Base-by-base conservation (phyloP, 2,888 invertebrate genomes). In the Lithosia quadra region DNA sequence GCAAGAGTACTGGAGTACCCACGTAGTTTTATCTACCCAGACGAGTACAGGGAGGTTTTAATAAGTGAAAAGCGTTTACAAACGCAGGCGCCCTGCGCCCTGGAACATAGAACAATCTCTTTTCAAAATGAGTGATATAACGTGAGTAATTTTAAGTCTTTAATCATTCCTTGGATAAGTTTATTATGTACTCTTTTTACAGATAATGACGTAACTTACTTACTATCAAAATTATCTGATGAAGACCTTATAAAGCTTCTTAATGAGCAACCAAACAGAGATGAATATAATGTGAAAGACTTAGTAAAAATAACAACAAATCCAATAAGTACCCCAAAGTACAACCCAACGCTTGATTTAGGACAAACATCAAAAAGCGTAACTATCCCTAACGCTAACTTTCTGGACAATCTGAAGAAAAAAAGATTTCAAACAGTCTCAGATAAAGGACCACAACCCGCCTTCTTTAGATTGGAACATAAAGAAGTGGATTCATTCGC, bases 201-300 rank as follows among this genome's bases (percentile, higher is more conserved):
- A 93, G 94, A 87, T 72, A 88, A 87, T 65, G 92, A 93, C 60
- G 86, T 84, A 11, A 88, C 89, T 1, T 92, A 90, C 76, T 75
- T 94, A 64, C 85, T 94, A 59, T 92, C 94, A 2, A 93, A 93
- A 78, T 81, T 94, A 73, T 87, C 92, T 13, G 92, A 94, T 67
- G 84, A 88, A 58, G 91, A 93, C 64, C 85, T 94, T 18, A 76
- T 94, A 53, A 89, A 88, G 71, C 78, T 94, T 57, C 82, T 94
- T 56, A 90, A 85, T 49, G 84, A 88, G 33, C 88, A 91, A 76
- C 91, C 92, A 3, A 86, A 85, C 61, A 91, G 88, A 75, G 84
- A 77, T 61, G 88, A 88, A 76, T 93, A 90, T 73, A 86, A 88
- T 77, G 73, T 91, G 57, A 88, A 87, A 36, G 92, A 94, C 75